These are phyloP conservation scores for Palythoa grandis DNA, from an alignment of 92 coral and sea anemone species.

Conservation along the genomic window DNA sequence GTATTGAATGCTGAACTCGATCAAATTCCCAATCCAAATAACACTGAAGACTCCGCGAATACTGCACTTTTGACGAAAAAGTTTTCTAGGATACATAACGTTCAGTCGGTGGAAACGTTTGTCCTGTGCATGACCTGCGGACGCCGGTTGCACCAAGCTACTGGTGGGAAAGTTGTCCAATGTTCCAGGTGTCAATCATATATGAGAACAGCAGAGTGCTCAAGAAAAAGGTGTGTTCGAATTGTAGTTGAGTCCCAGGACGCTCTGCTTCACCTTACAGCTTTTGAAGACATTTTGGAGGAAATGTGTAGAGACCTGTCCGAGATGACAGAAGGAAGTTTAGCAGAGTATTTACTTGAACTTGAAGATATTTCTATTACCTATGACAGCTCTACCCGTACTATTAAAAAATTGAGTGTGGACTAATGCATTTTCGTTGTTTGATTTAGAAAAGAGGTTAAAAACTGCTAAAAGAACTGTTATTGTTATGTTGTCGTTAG, in stretches of 20 bases:
- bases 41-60: slow-evolving; percentile 26
- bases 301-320: slow-evolving; percentile 42
- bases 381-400: slow-evolving; percentile 41
- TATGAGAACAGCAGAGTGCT: slow-evolving; percentile 41
- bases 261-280: slow-evolving; percentile 45
- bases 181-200: slow-evolving; percentile 40
- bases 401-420: slow-evolving; percentile 34
- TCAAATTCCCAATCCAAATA: slow-evolving; percentile 33
- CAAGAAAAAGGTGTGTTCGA: slow-evolving; percentile 22
- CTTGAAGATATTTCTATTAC: slow-evolving; percentile 43
- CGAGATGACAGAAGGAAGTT: slow-evolving; percentile 30
- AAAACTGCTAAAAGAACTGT: slow-evolving; percentile 1
- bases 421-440: background rate
- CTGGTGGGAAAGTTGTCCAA: slow-evolving; percentile 34
- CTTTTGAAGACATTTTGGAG: slow-evolving; percentile 41
- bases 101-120: slow-evolving; percentile 32
- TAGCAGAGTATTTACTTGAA: slow-evolving; percentile 38
- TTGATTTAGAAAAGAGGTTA: background rate
- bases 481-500: slow-evolving; percentile 35
- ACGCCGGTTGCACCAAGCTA: slow-evolving; percentile 43
- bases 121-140: slow-evolving; percentile 30
- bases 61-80: slow-evolving; percentile 19
- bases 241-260: slow-evolving; percentile 33
- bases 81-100: slow-evolving; percentile 34
- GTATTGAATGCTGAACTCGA: slow-evolving; percentile 34